Base-by-base conservation (phyloP, 1,140 invertebrate species). In the Dinoponera quadriceps region DNA sequence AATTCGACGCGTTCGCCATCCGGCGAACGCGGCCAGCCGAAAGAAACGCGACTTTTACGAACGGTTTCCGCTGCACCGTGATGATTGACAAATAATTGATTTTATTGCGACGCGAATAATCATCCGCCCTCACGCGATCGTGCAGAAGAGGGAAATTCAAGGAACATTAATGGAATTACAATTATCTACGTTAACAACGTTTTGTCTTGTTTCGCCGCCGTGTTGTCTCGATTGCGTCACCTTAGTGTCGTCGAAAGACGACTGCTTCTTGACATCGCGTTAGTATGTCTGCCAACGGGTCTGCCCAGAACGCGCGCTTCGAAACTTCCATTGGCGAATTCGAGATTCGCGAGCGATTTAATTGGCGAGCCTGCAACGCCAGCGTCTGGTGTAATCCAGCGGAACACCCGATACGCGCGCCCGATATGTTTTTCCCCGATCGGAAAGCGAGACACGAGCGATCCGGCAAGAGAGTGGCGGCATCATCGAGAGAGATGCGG, bases 1-100 rank as follows among this genome's bases (percentile, higher is more conserved):
- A 69, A 71, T 71, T 69, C 65, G 33, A 80, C 44, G 75, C 75
- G 27, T 57, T 69, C 63, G 51, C 65, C 65, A 57, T 69, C 25
- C 38, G 38, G 33, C 66, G 48, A 44, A 51, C 62, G 62, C 27
- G 7, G 55, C 68, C 48, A 27, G 44, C 25, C 14, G 49, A 27
- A 44, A 44, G 13, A 75, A 77, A 68, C 48, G 29, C 54, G 74
- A 77, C 48, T 77, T 16, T 77, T 66, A 68, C 33, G 54, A 66
- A 54, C 11, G n/a, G 16, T 16, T 51, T 22, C 20, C 25, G 27
- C n/a, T 22, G 27, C 20, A 63, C 9, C n/a, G 16, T 44, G 29
- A 57, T 44, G 29, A 57, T 38, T 3, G 51, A 13, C 54, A 44
- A 72, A 16, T 49, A 22, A 55, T 25, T 16, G 3, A 63, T 25